These are phyloP conservation scores for Pelobates fuscus DNA, from an alignment of 2,113 vertebrate species.

Conservation along the genomic window DNA sequence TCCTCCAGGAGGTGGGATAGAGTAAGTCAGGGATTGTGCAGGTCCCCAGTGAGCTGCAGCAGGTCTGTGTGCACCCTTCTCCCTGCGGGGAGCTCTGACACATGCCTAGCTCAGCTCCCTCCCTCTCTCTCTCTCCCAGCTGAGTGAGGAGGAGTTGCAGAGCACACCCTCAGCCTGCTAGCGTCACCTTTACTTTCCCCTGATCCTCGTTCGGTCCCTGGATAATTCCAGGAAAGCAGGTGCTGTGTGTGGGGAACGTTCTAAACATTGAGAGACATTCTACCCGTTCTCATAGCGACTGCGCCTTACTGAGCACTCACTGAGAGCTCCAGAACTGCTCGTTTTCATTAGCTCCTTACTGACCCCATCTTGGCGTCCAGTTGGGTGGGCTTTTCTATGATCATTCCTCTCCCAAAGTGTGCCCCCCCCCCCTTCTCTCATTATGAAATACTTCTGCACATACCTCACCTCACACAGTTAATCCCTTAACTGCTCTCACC, in stretches of 20 bases:
- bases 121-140: neutral
- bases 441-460: neutral
- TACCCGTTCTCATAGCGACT: neutral
- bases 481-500: neutral
- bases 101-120: conserved; percentile 1
- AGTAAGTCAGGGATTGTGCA: neutral
- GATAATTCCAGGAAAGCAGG: too few species aligned
- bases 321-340: neutral
- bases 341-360: too few species aligned
- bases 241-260: too few species aligned
- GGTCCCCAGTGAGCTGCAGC: conserved; percentile 3
- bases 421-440: neutral
- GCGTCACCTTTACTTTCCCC: conserved; percentile 11
- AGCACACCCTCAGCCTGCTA: conserved; percentile 10
- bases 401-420: neutral
- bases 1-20: neutral
- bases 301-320: neutral
- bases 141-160: conserved; percentile 36
- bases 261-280: neutral
- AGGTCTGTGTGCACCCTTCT: conserved; percentile 12
- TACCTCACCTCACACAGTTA: neutral
- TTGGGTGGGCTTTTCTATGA: neutral
- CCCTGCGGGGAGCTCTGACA: conserved; percentile 32
- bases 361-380: too few species aligned
- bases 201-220: neutral